Evolutionary conservation across 2,113 vertebrate genomes (phyloP), one percentile per base, ranked within the genome.

Genomic region (Tachuris rubrigastra): DNA sequence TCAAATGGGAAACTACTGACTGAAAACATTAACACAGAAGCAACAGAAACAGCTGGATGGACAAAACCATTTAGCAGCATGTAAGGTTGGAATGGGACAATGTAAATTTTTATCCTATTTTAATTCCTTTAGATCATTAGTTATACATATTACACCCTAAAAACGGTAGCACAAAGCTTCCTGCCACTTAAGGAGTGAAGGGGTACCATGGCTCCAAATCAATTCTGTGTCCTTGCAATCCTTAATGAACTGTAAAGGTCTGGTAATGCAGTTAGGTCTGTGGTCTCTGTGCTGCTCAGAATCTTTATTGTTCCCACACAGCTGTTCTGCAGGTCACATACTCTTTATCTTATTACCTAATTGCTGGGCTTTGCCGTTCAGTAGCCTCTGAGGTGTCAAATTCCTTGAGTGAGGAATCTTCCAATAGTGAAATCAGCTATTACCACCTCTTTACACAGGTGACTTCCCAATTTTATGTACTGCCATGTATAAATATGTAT

Each of bases 211-310:
- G 30, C 42, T 50, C 14, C 24, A 53, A 53, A 62, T 52, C 6
- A 42, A 4, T 68, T 55, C 9, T 31, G 18, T 23, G 21, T 84
- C 59, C 72, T 92, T 69, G 50, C 39, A 68, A 9, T 22, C 27
- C 41, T 46, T 24, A 69, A 35, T 6, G 73, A 20, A 17, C 33
- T 30, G 16, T 16, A 66, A 37, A 41, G 42, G 24, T 49, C 66
- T 80, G 22, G 39, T 69, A 56, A 49, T 0, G 4, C n/a, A 56
- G 35, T 4, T 0, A 0, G 20, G 28, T 9, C n/a, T 82, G 46
- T 16, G 60, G n/a, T 21, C 23, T 60, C 28, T 21, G n/a, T 15
- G 49, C 65, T 50, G 47, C 60, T 77, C 35, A 52, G 25, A 62
- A 56, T 10, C 42, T 49, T 52, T 17, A 25, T 2, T 73, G n/a